Evolutionary conservation across 2,888 invertebrate species (phyloP), one percentile per base, ranked within the genome.

Genomic region (Neoaliturus tenellus): DNA sequence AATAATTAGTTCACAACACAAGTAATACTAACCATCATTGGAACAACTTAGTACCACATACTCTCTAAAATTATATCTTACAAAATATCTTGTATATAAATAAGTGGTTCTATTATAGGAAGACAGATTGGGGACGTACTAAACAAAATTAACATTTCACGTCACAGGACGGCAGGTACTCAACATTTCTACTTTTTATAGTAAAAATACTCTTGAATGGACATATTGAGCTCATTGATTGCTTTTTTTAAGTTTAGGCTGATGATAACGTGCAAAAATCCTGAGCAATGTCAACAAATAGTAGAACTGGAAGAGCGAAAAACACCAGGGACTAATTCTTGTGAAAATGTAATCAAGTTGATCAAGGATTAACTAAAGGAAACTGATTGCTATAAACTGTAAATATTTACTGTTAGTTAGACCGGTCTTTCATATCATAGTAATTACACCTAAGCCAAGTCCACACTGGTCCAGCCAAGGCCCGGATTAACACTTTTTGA

Each of bases 121-220:
- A 78, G 78, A 78, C 78, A 23, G 51, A 55, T 78, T 10, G n/a
- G 55, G 55, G 78, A 55, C 25, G 35, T 44, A 75, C 28, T 78
- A n/a, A 78, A 55, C 48, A 75, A 75, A 75, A 55, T 17, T 20
- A 44, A 78, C 51, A 75, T 48, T 55, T 31, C 35, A 55, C 0
- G 33, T 23, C 1, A 41, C 20, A 78, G 78, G 78, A 78, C 78
- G 78, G 78, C 78, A 78, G 78, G 78, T 78, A 78, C 75, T 25
- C 48, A 35, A 20, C 51, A 48, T 78, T n/a, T 23, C 55, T 78
- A 78, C 51, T 20, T 78, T 51, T 28, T 2, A 71, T 48, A 25
- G 48, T 78, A 78, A 78, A 78, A 78, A 75, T 75, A 75, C 75
- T 75, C 20, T 44, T 31, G 20, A 75, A 39, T 48, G 41, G 35